phyloP scores from a whole-genome alignment of 1,140 invertebrate species.

The Zophobas morio region DNA sequence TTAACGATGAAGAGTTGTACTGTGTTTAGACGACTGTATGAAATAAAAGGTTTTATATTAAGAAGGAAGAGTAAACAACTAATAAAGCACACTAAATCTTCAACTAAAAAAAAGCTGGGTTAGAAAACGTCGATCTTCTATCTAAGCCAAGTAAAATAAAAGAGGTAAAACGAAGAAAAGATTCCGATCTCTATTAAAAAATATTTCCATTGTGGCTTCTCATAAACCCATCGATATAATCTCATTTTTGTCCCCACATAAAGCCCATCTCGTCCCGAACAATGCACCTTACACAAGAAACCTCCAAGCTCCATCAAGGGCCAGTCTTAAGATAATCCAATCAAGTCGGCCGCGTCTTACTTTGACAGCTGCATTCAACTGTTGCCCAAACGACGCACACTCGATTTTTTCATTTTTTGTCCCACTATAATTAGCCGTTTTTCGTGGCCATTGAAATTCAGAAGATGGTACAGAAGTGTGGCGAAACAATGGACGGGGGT shows the following conservation, averaged over 20 bases:
- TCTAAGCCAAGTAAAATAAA: no score
- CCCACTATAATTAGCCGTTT: slow-evolving; percentile 17
- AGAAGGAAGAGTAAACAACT: no score
- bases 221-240: slow-evolving; percentile 14
- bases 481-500: slow-evolving; percentile 23
- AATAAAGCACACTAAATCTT: no score
- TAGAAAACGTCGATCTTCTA: no score
- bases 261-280: neutral
- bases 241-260: neutral
- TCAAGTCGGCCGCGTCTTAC: slow-evolving; percentile 25
- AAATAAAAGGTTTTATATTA: no score
- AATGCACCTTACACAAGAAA: slow-evolving; percentile 14
- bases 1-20: no score
- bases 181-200: neutral
- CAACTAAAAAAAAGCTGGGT: no score
- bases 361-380: slow-evolving; percentile 39
- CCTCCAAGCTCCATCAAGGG: neutral
- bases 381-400: neutral
- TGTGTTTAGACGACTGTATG: no score
- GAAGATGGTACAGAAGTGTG: slow-evolving; percentile 35
- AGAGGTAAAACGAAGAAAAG: no score
- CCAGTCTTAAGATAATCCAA: slow-evolving; percentile 23
- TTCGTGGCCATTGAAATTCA: slow-evolving; percentile 16
- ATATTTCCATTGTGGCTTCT: neutral
- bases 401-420: slow-evolving; percentile 13